Evolutionary conservation across 2,113 vertebrate species (phyloP).

Genomic region (Loxodonta africana): DNA sequence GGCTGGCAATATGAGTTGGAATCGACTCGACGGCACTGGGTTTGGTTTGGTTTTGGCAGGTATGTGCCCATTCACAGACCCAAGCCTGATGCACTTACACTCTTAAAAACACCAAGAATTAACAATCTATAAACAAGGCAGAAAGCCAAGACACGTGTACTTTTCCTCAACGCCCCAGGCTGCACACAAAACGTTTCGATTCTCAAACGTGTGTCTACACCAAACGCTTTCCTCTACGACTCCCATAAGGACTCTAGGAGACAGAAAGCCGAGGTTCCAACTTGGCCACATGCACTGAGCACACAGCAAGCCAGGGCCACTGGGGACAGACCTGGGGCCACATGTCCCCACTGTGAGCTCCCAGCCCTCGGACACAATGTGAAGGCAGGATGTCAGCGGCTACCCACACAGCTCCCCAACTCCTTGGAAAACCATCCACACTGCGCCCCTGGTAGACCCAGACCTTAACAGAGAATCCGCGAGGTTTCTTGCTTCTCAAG

Average conservation of each 20-base stretch:
- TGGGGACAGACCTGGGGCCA: too few relatives aligned
- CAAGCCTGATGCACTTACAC: accelerated
- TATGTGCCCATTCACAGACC: too few relatives aligned
- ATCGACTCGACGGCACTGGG: too few relatives aligned
- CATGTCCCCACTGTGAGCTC: neutral
- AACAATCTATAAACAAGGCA: neutral
- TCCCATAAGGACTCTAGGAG: neutral
- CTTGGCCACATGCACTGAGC: too few relatives aligned
- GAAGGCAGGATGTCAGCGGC: neutral
- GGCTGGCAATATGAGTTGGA: neutral
- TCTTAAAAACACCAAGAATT: neutral
- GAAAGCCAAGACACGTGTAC: accelerated
- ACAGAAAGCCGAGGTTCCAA: neutral
- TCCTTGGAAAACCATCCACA: neutral
- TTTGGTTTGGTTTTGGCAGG: too few relatives aligned
- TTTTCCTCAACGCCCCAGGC: neutral
- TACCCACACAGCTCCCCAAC: neutral
- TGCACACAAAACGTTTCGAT: neutral
- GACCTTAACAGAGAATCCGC: neutral
- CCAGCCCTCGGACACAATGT: accelerated
- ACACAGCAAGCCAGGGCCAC: neutral
- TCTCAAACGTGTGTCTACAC: neutral
- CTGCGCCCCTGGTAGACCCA: neutral
- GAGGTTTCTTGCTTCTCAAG: neutral
- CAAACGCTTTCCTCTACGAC: neutral